A percentile compares a stretch with the other conserved stretches of the same genome.
phyloP scores from a whole-genome alignment of 2,888 invertebrate genomes.

The Scaptomyza tumidula region DNA sequence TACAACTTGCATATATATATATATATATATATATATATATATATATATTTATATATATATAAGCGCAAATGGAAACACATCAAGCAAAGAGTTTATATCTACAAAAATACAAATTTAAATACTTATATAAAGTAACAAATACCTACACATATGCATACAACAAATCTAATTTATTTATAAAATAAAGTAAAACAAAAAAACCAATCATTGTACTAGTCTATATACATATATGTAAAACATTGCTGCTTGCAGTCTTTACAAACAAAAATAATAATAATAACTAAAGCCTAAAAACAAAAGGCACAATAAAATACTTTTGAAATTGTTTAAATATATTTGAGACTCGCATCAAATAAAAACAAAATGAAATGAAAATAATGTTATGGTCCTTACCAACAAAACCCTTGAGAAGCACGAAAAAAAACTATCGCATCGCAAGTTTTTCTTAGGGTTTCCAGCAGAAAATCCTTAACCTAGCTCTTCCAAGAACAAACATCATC shows the following conservation, averaged over 20 bases:
- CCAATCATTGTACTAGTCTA: conserved; percentile 73
- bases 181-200: conserved; percentile 60
- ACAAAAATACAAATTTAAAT: conserved; percentile 46
- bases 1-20: conserved; percentile 7
- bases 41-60: conserved; percentile 42
- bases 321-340: conserved; percentile 41
- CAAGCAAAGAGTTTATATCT: conserved; percentile 65
- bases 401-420: not conserved
- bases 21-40: conserved; percentile 44
- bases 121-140: conserved; percentile 43
- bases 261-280: conserved; percentile 4
- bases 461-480: conserved; percentile 21
- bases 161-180: conserved; percentile 76
- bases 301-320: conserved; percentile 34
- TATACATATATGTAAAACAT: conserved; percentile 30
- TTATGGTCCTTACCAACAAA: conserved; percentile 21
- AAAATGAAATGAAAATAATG: conserved; percentile 8
- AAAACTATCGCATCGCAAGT: conserved; percentile 2
- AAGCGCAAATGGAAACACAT: conserved; percentile 67
- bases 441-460: conserved; percentile 26
- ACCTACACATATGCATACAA: conserved; percentile 61
- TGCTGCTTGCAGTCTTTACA: conserved; percentile 48
- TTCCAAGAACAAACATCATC: conserved; percentile 13
- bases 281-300: conserved; percentile 21
- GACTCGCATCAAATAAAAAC: conserved; percentile 21